Evolutionary conservation across 2,888 invertebrate species (phyloP).

Genomic region (Euplagia quadripunctaria): DNA sequence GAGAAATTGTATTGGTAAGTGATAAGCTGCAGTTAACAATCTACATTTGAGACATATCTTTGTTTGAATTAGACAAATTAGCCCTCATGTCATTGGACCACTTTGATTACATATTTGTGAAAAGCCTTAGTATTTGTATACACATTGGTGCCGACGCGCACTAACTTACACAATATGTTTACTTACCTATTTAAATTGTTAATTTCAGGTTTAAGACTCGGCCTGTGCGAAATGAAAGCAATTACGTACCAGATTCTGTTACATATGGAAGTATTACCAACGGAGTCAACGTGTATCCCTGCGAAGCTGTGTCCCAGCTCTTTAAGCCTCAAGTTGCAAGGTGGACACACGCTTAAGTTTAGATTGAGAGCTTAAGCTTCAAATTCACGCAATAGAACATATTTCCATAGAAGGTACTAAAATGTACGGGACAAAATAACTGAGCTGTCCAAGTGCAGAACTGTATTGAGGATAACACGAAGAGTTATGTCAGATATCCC

Average conservation of each 20-base stretch:
- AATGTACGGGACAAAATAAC: too few relatives aligned
- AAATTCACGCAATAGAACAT: slow-evolving; percentile 47
- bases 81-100: too few relatives aligned
- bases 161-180: too few relatives aligned
- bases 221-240: slow-evolving; percentile 71
- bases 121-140: slow-evolving; percentile 49
- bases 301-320: slow-evolving; percentile 48
- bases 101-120: slow-evolving; percentile 75
- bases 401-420: not conserved
- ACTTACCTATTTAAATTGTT: too few relatives aligned
- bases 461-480: slow-evolving; percentile 45
- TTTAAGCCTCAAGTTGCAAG: slow-evolving; percentile 60
- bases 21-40: too few relatives aligned
- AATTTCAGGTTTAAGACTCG: slow-evolving; percentile 66
- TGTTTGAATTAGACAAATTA: not conserved
- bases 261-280: slow-evolving; percentile 62
- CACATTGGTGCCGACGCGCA: slow-evolving; percentile 55
- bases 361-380: not conserved
- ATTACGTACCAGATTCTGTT: slow-evolving; percentile 67
- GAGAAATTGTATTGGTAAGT: slow-evolving; percentile 69
- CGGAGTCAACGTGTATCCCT: slow-evolving; percentile 59
- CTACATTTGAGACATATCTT: not conserved
- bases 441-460: too few relatives aligned
- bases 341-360: slow-evolving; percentile 64
- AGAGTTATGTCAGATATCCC: too few relatives aligned